Conservation (phyloP, 2,113 vertebrate genomes). For the Amblyornis subalaris region DNA sequence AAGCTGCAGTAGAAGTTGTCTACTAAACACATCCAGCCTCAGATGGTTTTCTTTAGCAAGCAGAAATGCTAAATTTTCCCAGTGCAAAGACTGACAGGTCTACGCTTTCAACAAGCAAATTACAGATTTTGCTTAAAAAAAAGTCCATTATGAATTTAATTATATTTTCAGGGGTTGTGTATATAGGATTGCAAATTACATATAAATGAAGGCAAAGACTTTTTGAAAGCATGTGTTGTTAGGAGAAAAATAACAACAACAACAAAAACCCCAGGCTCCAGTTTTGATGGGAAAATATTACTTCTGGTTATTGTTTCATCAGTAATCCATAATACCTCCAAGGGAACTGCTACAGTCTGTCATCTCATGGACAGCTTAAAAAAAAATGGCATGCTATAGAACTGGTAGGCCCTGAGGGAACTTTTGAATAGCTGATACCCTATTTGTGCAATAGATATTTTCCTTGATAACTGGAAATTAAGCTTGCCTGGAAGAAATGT, state of each 20-base stretch:
- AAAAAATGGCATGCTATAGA: constrained; percentile 53
- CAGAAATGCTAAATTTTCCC: neutral
- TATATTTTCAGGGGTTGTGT: neutral
- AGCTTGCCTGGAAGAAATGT: constrained; percentile 73
- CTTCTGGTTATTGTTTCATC: constrained; percentile 66
- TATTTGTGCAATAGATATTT: constrained; percentile 69
- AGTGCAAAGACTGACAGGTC: neutral
- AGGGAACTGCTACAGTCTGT: constrained; percentile 64
- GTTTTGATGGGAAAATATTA: constrained; percentile 64
- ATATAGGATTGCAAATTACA: neutral
- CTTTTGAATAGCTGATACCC: constrained; percentile 62
- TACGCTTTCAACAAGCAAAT: neutral
- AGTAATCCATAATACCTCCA: constrained; percentile 64
- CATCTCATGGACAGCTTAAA: constrained; percentile 59
- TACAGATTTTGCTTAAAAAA: neutral
- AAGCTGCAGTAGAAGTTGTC: neutral
- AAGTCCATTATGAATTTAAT: constrained; percentile 4
- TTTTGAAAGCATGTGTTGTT: constrained; percentile 19
- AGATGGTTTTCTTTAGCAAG: neutral
- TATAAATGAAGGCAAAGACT: neutral
- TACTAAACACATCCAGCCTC: neutral
- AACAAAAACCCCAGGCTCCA: constrained; percentile 20
- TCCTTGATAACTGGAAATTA: constrained; percentile 68
- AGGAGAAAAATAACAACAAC: constrained; percentile 22
- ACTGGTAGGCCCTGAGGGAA: constrained; percentile 60